phyloP scores from a whole-genome alignment of 2,797 vertebrate species.

The Pseudocheirus occidentalis region DNA sequence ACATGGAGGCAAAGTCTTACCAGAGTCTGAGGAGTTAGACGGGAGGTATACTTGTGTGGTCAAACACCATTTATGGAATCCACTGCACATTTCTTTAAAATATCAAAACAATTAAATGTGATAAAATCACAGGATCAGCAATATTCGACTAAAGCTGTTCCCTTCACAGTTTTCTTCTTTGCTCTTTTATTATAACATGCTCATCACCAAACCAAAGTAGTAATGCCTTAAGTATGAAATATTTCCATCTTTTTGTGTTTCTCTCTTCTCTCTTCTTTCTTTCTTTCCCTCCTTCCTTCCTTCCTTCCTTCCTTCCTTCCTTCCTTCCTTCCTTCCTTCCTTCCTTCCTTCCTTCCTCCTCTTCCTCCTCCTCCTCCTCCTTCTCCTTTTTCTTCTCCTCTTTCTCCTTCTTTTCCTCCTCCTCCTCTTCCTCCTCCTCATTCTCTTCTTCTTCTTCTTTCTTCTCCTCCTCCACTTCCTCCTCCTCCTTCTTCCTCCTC shows the following conservation, averaged over 20 bases:
- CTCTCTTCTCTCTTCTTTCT: too few relatives aligned
- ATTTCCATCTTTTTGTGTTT: background rate
- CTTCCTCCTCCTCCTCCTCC: too few relatives aligned
- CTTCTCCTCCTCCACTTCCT: fast-evolving
- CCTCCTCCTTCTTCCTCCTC: fast-evolving
- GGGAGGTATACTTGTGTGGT: background rate
- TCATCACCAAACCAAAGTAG: background rate
- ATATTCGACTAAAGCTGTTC: background rate
- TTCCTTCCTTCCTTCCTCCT: too few relatives aligned
- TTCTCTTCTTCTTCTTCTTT: too few relatives aligned
- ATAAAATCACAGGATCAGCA: background rate
- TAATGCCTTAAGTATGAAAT: background rate
- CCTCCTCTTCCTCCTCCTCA: background rate
- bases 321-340: too few relatives aligned
- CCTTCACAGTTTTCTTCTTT: background rate
- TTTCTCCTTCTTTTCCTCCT: background rate
- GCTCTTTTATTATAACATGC: background rate
- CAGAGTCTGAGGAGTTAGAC: background rate
- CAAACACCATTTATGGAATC: background rate
- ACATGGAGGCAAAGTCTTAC: background rate
- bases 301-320: background rate
- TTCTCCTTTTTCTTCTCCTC: too few relatives aligned
- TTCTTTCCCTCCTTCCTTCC: background rate
- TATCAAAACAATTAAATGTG: background rate
- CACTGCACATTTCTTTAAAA: background rate